Evolutionary conservation across 1,140 invertebrate species (phyloP).

Genomic region (Ganaspis sp.): DNA sequence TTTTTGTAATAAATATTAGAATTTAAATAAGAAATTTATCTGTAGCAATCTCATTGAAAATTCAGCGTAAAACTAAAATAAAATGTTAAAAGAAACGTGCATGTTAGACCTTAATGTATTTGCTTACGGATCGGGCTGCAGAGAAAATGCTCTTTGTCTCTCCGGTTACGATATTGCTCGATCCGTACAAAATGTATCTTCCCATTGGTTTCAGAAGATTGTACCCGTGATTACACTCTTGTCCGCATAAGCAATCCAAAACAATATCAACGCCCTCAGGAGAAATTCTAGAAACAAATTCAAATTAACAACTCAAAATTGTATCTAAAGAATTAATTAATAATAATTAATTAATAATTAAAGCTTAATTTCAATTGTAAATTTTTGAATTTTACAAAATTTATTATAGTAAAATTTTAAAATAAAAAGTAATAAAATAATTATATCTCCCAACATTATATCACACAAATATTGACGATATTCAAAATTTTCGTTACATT

Average conservation of each 20-base stretch:
- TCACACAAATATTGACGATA: too few relatives aligned
- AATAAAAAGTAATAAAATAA: too few relatives aligned
- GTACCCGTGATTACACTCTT: slow-evolving; percentile 91
- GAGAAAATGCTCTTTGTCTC: slow-evolving; percentile 94
- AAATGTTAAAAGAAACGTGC: slow-evolving; percentile 25
- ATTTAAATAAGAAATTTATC: too few relatives aligned
- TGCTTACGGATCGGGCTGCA: slow-evolving; percentile 88
- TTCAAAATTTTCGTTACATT: too few relatives aligned
- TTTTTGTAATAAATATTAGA: too few relatives aligned
- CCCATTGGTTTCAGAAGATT: slow-evolving; percentile 92
- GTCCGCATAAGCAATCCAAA: slow-evolving; percentile 91
- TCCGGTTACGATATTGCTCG: slow-evolving; percentile 90
- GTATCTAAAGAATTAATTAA: too few relatives aligned
- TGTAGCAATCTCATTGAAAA: background rate
- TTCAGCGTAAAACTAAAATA: slow-evolving; percentile 2
- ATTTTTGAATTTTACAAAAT: too few relatives aligned
- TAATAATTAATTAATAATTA: too few relatives aligned
- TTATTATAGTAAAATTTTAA: background rate
- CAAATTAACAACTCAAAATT: too few relatives aligned
- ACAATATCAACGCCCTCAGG: slow-evolving; percentile 91
- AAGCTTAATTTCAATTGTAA: too few relatives aligned
- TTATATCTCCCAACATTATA: too few relatives aligned
- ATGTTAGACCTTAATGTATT: slow-evolving; percentile 39
- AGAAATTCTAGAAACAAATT: slow-evolving; percentile 78
- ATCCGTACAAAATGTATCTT: slow-evolving; percentile 91